Base-by-base conservation (phyloP, 1,140 invertebrate species). In the Apis laboriosa region DNA sequence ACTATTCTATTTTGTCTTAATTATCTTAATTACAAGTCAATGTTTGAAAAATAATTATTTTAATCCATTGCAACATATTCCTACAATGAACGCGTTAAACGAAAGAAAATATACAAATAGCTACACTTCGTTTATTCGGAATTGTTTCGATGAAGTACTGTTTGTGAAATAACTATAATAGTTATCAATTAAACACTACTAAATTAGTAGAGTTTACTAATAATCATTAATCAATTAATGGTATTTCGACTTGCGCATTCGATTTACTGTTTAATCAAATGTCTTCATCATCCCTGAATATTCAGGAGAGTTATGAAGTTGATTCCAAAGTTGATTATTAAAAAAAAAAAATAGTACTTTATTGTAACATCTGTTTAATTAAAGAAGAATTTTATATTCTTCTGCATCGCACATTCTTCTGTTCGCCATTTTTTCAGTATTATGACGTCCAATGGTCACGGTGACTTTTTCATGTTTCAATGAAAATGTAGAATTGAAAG, bases 131-230 rank as follows among this genome's bases (percentile, higher is more conserved):
- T 43, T 17, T 3, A 15, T 1, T 66, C 8, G 56, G 12, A 15
- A 58, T 17, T 21, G 60, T 13, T 21, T 64, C 24, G 43, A 15
- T 1, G 9, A 9, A 53, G 1, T 51, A 51, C 21, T 3, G 24
- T 77, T 66, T 24, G 9, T 15, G 3, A 34, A 24, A 8, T 28
- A 49, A 76, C 15, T 11, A 64, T 76, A 34, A 61, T 61, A 12
- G 60, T 61, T 61, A 13, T 12, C n/a, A 12, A 61, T 61, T n/a
- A n/a, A 61, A 49, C 24, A n/a, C 64, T 49, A 70, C 53, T 60
- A 68, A 78, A 77, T 77, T 77, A 68, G 63, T 66, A 67, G 53
- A 67, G 21, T 28, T 77, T n/a, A 21, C 28, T 9, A 68, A 17
- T 67, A 15, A 56, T 24, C 51, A 17, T 53, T 24, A 56, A n/a